Base-by-base conservation (phyloP, 2,797 vertebrate genomes). In the Erpetoichthys calabaricus region DNA sequence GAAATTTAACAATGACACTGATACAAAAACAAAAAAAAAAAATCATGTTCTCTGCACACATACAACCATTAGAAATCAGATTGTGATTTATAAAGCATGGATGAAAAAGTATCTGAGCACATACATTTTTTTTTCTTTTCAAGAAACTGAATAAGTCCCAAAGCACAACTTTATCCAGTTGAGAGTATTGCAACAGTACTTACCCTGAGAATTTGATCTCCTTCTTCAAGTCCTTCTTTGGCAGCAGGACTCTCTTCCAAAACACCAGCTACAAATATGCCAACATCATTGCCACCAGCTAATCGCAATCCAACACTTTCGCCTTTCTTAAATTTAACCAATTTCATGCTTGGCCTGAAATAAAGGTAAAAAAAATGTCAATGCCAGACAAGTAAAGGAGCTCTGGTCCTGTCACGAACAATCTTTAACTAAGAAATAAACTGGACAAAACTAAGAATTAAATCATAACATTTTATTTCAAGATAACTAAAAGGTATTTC, bases 191-290 rank as follows among this genome's bases (percentile, higher is more conserved):
- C 44, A 6, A 72, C 80, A 6, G 7, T 10, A n/a, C 77, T 83
- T 83, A 98, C 96, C 90, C 95, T 92, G 88, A 99, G 96, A 82
- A 99, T 99, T 75, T 99, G 96, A 74, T 99, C 94, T 4, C 96
- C 96, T 85, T 99, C 96, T 67, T 99, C 94, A 68, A 99, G 80
- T 61, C 96, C 95, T 84, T 99, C 94, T 80, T 97, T 96, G 6
- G 96, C 93, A 63, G 96, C 96, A 60, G 94, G 96, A 72, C 96
- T 99, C 61, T 98, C 96, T 75, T 97, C 94, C 59, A 97, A 80
- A 64, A 99, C 96, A 51, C 96, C 96, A 7, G 95, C 96, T 60
- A 99, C 96, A 64, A 99, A 99, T 77, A 99, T 99, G 67, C 96
- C 96, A 57, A 99, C 96, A 51, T 99, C 96, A 59, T 98, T 99